Evolutionary conservation across 2,797 vertebrate species (phyloP).

Genomic region (Decapterus maruadsi): DNA sequence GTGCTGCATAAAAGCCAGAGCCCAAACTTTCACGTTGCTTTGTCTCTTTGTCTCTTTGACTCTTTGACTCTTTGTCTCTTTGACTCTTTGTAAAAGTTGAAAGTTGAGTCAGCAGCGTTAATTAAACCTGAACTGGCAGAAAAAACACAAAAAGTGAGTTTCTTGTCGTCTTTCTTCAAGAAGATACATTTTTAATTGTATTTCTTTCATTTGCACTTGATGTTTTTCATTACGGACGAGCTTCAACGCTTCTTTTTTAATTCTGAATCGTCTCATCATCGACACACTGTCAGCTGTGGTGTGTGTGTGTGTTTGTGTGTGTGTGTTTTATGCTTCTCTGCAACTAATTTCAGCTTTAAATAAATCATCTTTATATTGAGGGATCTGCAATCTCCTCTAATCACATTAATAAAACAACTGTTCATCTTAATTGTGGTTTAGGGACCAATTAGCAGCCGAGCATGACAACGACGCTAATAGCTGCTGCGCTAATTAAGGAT

Average conservation of each 20-base stretch:
- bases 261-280: not conserved
- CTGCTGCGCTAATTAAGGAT: not conserved
- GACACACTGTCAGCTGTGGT: no score
- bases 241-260: not conserved
- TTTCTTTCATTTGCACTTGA: not conserved
- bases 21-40: no score
- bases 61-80: not conserved
- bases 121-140: not conserved
- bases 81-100: constrained; percentile 2
- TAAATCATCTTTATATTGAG: not conserved
- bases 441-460: not conserved
- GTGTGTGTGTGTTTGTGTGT: no score
- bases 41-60: not conserved
- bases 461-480: not conserved
- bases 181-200: not conserved
- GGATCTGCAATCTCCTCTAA: not conserved
- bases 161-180: not conserved
- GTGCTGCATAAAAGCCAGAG: no score
- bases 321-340: not conserved
- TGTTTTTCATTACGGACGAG: not conserved
- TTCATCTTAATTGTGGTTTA: not conserved
- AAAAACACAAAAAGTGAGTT: no score
- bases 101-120: not conserved
- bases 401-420: not conserved
- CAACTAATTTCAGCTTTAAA: not conserved